A percentile compares a stretch with the other conserved stretches of the same genome.
Evolutionary conservation across 2,888 invertebrate genomes (phyloP).

Genomic region (Polydrusus tereticollis): DNA sequence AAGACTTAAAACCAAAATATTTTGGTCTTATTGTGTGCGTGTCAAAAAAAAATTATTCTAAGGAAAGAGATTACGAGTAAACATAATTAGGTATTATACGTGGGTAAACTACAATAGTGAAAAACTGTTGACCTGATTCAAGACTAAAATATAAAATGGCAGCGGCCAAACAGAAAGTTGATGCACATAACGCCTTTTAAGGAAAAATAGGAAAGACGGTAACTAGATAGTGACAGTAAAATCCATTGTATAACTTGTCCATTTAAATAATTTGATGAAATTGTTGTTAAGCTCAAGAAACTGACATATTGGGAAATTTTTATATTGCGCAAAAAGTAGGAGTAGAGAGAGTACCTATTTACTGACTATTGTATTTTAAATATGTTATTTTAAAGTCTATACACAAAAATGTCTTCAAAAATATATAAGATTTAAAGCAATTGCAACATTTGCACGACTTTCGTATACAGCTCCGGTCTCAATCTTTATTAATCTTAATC

Average conservation of each 20-base stretch:
- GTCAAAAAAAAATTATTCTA: too few species aligned
- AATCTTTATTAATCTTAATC: too few species aligned
- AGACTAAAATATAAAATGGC: slow-evolving; percentile 42
- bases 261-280: slow-evolving; percentile 46
- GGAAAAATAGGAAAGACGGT: slow-evolving; percentile 42
- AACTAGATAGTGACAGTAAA: slow-evolving; percentile 44
- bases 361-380: too few species aligned
- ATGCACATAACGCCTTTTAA: slow-evolving; percentile 45
- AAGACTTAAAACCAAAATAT: too few species aligned
- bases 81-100: not conserved
- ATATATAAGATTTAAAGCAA: too few species aligned
- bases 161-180: slow-evolving; percentile 44
- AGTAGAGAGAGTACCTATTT: too few species aligned
- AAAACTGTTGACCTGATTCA: slow-evolving; percentile 38
- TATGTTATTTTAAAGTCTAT: too few species aligned
- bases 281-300: slow-evolving; percentile 35
- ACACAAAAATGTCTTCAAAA: too few species aligned
- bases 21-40: too few species aligned
- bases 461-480: too few species aligned
- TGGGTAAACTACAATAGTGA: slow-evolving; percentile 32
- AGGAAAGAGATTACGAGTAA: too few species aligned
- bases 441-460: too few species aligned
- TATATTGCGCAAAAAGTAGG: slow-evolving; percentile 26
- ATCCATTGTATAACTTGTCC: slow-evolving; percentile 43
- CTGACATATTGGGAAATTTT: slow-evolving; percentile 35